A percentile compares a stretch with the other conserved stretches of the same genome.
Evolutionary conservation across 2,797 vertebrate genomes (phyloP).

Genomic region (Catharus ustulatus): DNA sequence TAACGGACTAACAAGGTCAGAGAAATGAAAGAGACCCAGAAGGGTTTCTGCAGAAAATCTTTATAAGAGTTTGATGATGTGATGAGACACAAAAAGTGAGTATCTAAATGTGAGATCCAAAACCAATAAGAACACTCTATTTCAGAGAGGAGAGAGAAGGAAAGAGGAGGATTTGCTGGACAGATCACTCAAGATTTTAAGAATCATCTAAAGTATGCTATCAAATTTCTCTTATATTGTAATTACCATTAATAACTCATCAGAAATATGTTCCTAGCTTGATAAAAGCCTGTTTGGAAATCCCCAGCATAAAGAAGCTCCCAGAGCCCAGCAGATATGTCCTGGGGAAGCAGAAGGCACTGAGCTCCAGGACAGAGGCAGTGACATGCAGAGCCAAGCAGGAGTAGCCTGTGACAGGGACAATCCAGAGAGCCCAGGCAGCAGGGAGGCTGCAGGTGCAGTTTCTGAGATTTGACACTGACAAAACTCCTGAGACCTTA

Average conservation of each 20-base stretch:
- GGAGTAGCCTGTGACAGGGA: background rate
- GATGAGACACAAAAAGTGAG: background rate
- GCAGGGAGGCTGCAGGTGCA: background rate
- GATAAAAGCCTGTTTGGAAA: background rate
- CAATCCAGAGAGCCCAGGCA: background rate
- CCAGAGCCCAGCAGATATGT: background rate
- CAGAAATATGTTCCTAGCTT: background rate
- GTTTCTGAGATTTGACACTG: background rate
- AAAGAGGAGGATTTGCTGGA: background rate
- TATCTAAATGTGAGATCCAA: background rate
- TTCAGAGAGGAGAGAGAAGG: background rate
- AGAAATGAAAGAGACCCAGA: background rate
- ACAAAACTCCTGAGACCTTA: background rate
- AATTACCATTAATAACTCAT: background rate
- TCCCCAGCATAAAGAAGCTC: background rate
- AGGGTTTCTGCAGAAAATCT: background rate
- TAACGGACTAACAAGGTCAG: background rate
- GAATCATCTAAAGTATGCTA: background rate
- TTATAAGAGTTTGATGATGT: background rate
- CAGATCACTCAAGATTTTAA: background rate
- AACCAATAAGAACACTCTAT: background rate
- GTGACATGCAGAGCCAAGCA: constrained; percentile 42
- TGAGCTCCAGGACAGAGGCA: constrained; percentile 9
- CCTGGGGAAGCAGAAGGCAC: background rate
- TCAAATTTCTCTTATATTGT: background rate